Conservation (phyloP, 2,113 vertebrate genomes). For the Ariopsis seemanni region DNA sequence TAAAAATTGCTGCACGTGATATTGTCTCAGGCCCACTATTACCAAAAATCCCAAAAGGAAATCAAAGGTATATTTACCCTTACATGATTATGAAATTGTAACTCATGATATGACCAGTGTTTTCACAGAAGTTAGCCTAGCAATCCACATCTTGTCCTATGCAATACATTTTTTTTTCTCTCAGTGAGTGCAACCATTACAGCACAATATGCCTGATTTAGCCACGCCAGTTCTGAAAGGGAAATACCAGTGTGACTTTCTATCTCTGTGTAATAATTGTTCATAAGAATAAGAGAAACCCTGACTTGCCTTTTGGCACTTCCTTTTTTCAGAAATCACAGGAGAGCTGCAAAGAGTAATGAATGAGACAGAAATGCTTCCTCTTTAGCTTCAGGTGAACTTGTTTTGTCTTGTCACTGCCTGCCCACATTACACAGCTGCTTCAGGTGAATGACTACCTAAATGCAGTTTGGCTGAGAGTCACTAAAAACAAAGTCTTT, state of each 20-base stretch:
- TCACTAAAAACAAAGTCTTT: neutral
- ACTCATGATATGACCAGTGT: conserved; percentile 50
- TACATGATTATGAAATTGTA: conserved; percentile 45
- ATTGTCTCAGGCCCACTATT: neutral
- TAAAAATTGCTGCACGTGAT: conserved; percentile 11
- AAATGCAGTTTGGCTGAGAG: conserved; percentile 10
- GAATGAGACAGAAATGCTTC: conserved; percentile 38
- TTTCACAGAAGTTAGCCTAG: conserved; percentile 37
- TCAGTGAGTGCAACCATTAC: conserved; percentile 41
- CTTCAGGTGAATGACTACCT: conserved; percentile 19
- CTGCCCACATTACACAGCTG: neutral
- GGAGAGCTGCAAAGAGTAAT: conserved; percentile 17
- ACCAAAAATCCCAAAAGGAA: conserved; percentile 14
- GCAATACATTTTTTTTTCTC: conserved; percentile 39
- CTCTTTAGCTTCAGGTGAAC: conserved; percentile 31
- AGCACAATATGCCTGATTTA: conserved; percentile 38
- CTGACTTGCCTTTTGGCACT: conserved; percentile 37
- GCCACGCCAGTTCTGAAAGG: conserved; percentile 40
- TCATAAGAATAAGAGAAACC: conserved; percentile 46
- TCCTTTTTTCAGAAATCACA: conserved; percentile 46
- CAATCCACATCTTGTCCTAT: conserved; percentile 35
- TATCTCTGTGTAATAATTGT: conserved; percentile 27
- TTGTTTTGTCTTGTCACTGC: conserved; percentile 15
- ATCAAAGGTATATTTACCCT: conserved; percentile 33
- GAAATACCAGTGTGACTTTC: conserved; percentile 52